A percentile compares a stretch with the other conserved stretches of the same genome.
Evolutionary conservation across 2,113 vertebrate genomes (phyloP).

Genomic region (Ramphastos sulfuratus): DNA sequence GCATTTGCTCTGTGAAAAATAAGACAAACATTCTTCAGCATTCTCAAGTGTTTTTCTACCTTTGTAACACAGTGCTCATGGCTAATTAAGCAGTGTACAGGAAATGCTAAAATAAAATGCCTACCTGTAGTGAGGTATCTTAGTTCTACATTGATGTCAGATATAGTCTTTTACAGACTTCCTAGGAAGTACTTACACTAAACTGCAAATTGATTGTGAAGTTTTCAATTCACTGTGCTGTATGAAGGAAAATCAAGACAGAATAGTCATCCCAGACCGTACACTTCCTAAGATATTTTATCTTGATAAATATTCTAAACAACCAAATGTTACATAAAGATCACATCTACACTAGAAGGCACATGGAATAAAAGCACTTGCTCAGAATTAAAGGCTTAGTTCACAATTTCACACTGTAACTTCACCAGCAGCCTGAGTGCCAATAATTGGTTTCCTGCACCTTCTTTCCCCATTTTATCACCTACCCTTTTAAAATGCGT

Average conservation of each 20-base stretch:
- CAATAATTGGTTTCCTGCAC: neutral
- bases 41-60: neutral
- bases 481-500: rapidly evolving
- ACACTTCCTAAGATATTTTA: neutral
- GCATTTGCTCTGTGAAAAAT: neutral
- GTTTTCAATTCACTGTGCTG: neutral
- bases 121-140: neutral
- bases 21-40: constrained; percentile 5
- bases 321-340: neutral
- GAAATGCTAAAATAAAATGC: constrained; percentile 32
- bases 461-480: neutral
- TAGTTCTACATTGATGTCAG: constrained; percentile 13
- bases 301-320: neutral
- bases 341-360: neutral
- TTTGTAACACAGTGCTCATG: constrained; percentile 9
- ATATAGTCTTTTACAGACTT: neutral
- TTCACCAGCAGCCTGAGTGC: neutral
- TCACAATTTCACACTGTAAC: neutral
- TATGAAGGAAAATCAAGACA: neutral
- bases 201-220: neutral
- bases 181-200: neutral
- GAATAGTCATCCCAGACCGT: neutral
- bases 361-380: neutral
- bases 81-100: constrained; percentile 35
- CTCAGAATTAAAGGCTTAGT: neutral